These are phyloP conservation scores for Cactoblastis cactorum DNA, from an alignment of 2,888 invertebrate species.

Conservation along the genomic window DNA sequence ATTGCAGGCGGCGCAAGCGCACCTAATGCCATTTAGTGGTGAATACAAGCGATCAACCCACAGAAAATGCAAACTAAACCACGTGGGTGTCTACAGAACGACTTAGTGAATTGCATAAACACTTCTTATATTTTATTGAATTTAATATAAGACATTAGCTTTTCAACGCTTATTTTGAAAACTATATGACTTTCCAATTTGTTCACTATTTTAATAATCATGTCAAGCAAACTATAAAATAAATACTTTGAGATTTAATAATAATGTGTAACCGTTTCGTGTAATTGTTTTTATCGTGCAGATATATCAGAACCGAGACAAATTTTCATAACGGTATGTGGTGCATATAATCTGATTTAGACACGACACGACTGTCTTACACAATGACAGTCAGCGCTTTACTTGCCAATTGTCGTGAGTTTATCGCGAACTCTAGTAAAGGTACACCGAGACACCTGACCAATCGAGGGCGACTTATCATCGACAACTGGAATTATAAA, in stretches of 20 bases:
- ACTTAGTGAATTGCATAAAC: conserved; percentile 1
- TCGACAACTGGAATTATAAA: conserved; percentile 44
- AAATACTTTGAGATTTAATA: background rate
- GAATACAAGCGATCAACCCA: conserved; percentile 1
- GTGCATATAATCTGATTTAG: background rate
- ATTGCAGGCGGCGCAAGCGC: background rate
- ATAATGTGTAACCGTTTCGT: background rate
- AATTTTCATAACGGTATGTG: background rate
- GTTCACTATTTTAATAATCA: background rate
- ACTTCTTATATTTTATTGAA: background rate
- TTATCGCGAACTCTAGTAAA: conserved; percentile 29
- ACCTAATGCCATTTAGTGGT: background rate
- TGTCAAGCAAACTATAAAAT: background rate
- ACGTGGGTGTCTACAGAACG: conserved; percentile 3
- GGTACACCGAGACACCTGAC: conserved; percentile 44
- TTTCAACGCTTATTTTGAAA: conserved; percentile 9
- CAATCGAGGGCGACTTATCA: conserved; percentile 50
- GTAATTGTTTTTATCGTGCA: conserved; percentile 5
- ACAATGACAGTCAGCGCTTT: conserved; percentile 37
- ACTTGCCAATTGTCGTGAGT: conserved; percentile 29
- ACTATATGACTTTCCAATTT: background rate
- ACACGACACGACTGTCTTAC: conserved; percentile 8
- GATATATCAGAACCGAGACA: background rate
- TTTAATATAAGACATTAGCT: background rate
- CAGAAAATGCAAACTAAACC: background rate